Evolutionary conservation across 2,797 vertebrate species (phyloP).

Genomic region (Sebastes matsubarae): DNA sequence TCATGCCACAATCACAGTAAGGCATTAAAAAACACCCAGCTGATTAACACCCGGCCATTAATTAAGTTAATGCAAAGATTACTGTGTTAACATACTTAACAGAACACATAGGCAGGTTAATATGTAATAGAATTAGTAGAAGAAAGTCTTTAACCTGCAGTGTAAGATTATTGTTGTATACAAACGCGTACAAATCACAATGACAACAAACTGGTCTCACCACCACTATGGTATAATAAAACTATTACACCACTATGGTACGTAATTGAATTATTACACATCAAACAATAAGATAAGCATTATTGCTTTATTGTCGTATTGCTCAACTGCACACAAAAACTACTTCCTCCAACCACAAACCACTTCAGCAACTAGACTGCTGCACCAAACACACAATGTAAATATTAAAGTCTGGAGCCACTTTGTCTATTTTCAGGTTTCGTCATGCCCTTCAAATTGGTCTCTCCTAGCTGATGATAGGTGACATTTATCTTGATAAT

Average conservation of each 20-base stretch:
- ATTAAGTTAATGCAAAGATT: slow-evolving; percentile 27
- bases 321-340: not conserved
- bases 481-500: not conserved
- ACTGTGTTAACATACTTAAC: not conserved
- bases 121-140: not conserved
- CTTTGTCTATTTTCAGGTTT: not conserved
- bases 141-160: not conserved
- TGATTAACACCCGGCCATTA: slow-evolving; percentile 9
- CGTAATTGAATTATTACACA: slow-evolving; percentile 1
- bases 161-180: not conserved
- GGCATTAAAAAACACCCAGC: slow-evolving; percentile 10
- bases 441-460: not conserved
- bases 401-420: not conserved
- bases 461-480: not conserved
- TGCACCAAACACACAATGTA: not conserved
- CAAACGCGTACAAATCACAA: not conserved
- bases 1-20: not conserved
- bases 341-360: slow-evolving; percentile 10
- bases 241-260: not conserved
- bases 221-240: not conserved
- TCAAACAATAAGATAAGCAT: slow-evolving; percentile 14
- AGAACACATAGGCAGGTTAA: not conserved
- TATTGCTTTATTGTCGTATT: not conserved
- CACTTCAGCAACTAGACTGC: not conserved
- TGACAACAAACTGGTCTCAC: not conserved